Evolutionary conservation across 2,888 invertebrate genomes (phyloP), one percentile per base, ranked within the genome.

Genomic region (Digitonthophagus gazella): DNA sequence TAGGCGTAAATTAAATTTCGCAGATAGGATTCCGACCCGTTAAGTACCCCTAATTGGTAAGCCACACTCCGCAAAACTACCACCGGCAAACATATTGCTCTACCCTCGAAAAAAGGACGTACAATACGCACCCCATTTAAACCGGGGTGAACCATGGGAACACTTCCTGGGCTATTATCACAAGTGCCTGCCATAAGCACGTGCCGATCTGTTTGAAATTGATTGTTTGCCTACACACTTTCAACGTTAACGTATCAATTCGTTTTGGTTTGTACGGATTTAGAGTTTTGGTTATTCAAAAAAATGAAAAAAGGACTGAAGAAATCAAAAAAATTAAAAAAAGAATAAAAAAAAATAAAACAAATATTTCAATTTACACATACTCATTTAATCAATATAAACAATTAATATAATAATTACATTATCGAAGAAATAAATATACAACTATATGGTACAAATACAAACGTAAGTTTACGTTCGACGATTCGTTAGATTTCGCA

Each of bases 1-100:
- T 61, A 18, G 61, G 19, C 19, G 16, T n/a, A 61, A 61, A 61
- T 61, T 19, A 19, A 18, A 61, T 61, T 6, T 20, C 20, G 19
- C 18, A 18, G 61, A 61, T 61, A 18, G 18, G 2, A 61, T 61
- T 61, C 19, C 58, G 67, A 63, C 56, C 54, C 67, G 56, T 65
- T 76, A 78, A 77, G 76, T 75, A 74, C 75, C 78, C 80, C 77
- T 81, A 81, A 82, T 81, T 81, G 77, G 76, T 78, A 81, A 76
- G 81, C 81, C 82, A 82, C 82, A 79, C 81, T 80, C 76, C 78
- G 68, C 78, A 80, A 76, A 72, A 20, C 61, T 61, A 61, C 61
- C 72, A 74, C 74, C 71, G 74, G 76, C 80, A 80, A 80, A 79
- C 80, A 79, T 80, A 76, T 78, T 77, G 73, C 19, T 70, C 69